A percentile compares a stretch with the other conserved stretches of the same genome.
phyloP scores from a whole-genome alignment of 1,140 invertebrate genomes.

The Megathymus violae region DNA sequence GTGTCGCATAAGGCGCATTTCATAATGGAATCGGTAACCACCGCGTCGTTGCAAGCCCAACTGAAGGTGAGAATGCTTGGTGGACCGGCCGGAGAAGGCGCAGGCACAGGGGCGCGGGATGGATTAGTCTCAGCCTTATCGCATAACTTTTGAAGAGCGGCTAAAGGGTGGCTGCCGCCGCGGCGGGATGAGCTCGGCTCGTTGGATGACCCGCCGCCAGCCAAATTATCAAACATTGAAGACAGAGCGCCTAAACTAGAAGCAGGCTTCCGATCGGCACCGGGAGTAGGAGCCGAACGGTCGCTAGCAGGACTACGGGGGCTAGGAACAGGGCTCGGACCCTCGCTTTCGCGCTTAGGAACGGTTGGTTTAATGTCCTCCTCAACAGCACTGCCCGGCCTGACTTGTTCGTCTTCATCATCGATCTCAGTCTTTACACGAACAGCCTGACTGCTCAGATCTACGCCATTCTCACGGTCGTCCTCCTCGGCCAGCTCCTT shows the following conservation, averaged over 20 bases:
- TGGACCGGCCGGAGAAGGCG: slow-evolving; percentile 85
- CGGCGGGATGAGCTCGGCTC: slow-evolving; percentile 85
- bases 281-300: slow-evolving; percentile 88
- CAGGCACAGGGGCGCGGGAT: slow-evolving; percentile 70
- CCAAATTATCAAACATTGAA: slow-evolving; percentile 94
- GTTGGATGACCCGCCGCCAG: slow-evolving; percentile 82
- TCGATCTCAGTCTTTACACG: slow-evolving; percentile 85
- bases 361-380: slow-evolving; percentile 72
- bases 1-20: slow-evolving; percentile 98
- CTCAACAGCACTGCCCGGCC: slow-evolving; percentile 81
- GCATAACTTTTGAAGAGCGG: slow-evolving; percentile 96
- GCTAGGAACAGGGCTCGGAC: slow-evolving; percentile 84
- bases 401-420: slow-evolving; percentile 84
- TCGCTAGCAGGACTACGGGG: slow-evolving; percentile 90
- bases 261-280: slow-evolving; percentile 87
- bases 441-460: slow-evolving; percentile 75
- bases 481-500: slow-evolving; percentile 80
- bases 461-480: slow-evolving; percentile 79
- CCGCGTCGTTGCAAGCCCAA: slow-evolving; percentile 96
- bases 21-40: slow-evolving; percentile 94
- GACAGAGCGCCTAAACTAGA: slow-evolving; percentile 92
- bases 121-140: slow-evolving; percentile 94
- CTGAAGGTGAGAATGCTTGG: slow-evolving; percentile 95
- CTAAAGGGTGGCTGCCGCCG: slow-evolving; percentile 92
- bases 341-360: slow-evolving; percentile 71